Percentiles rank a stretch among this genome's conserved stretches.
These are phyloP conservation scores for Rousettus madagascariensis DNA, from an alignment of 2,797 vertebrate species.

Conservation along the genomic window DNA sequence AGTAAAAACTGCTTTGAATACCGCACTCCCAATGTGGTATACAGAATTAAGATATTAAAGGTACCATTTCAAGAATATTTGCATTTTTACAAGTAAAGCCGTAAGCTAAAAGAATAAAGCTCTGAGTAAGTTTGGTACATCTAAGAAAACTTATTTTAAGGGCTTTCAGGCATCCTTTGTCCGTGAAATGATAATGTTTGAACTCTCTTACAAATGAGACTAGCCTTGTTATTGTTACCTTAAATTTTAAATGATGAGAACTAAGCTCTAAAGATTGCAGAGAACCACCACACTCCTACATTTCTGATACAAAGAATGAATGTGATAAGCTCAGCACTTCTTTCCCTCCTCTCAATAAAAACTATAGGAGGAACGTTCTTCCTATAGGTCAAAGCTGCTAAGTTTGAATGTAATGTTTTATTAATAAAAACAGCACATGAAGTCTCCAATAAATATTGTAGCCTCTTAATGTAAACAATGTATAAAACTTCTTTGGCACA, in stretches of 20 bases:
- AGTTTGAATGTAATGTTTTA: constrained; percentile 45
- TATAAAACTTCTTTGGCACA: constrained; percentile 76
- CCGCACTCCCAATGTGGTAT: neutral
- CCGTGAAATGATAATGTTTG: neutral
- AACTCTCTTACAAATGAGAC: neutral
- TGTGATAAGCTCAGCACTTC: neutral
- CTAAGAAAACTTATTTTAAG: neutral
- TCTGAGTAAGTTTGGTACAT: neutral
- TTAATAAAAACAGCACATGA: constrained; percentile 49
- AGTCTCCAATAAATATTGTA: constrained; percentile 40
- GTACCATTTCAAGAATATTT: constrained; percentile 36
- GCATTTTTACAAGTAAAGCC: constrained; percentile 41
- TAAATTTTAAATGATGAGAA: constrained; percentile 13
- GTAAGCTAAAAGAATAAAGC: constrained; percentile 34
- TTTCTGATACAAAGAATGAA: constrained; percentile 23
- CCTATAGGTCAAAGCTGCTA: constrained; percentile 13
- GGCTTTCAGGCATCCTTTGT: neutral
- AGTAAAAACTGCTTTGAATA: neutral
- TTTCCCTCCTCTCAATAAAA: neutral
- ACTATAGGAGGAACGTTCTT: neutral
- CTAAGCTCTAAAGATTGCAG: neutral
- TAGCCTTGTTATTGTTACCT: neutral
- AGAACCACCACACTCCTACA: constrained; percentile 14
- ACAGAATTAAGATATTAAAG: neutral
- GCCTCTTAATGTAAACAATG: constrained; percentile 67